Evolutionary conservation across 2,797 vertebrate genomes (phyloP), one percentile per base, ranked within the genome.

Genomic region (Argya squamiceps): DNA sequence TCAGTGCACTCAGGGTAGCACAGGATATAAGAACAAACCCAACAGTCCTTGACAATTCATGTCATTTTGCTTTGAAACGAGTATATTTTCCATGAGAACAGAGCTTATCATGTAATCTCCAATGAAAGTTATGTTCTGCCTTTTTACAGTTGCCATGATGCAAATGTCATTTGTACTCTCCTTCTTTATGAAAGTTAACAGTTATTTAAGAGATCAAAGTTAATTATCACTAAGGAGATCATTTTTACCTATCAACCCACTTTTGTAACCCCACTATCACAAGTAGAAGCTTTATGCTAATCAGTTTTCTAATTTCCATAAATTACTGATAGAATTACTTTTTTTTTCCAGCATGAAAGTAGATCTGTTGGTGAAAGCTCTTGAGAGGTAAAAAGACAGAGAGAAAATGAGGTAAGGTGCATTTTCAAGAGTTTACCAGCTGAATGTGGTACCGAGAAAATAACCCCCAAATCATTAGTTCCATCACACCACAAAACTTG

Each of bases 191-290:
- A 96, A 97, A 97, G 93, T 97, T 97, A 97, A 94, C 96, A 96
- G 96, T 97, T 97, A 96, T 96, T 97, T 97, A 96, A 97, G 95
- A 97, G 96, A 97, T 97, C 96, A 97, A 97, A 97, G 96, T 96
- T 97, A 97, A 97, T 97, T 97, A 97, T 97, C 96, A 95, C 96
- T 97, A 97, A 97, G 97, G 90, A 97, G 97, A 97, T 97, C 96
- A 82, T 94, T 97, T 96, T 97, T 97, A 97, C 96, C 97, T 97
- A 97, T 97, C 97, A 97, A 96, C 97, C 93, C 94, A 96, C 96
- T 97, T 97, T 96, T 96, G 94, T 96, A 97, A 97, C 97, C 96
- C 85, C 93, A 96, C 96, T 97, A 97, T 96, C 96, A 95, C 94
- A 95, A 94, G 96, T 96, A 97, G 96, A 97, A 97, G 96, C 88